Percentiles rank a stretch among this genome's conserved stretches.
phyloP scores from a whole-genome alignment of 2,113 vertebrate genomes.

The Hoplias malabaricus region DNA sequence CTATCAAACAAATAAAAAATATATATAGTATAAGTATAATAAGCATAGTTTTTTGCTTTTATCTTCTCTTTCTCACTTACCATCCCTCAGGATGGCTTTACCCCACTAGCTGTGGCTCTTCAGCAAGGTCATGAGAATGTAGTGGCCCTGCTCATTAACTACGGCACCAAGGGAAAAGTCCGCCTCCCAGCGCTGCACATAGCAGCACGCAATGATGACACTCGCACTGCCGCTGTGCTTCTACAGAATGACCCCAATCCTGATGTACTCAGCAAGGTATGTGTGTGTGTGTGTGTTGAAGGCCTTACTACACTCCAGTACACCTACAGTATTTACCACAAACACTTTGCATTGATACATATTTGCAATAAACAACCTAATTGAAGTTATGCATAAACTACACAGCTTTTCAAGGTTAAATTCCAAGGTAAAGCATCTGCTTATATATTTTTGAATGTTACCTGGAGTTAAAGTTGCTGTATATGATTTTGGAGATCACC shows the following conservation, averaged over 20 bases:
- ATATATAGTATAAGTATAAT: no score
- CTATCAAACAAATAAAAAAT: background rate
- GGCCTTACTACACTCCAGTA: background rate
- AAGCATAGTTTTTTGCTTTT: background rate
- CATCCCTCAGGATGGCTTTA: slow-evolving; percentile 88
- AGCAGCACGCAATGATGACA: slow-evolving; percentile 95
- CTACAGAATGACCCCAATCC: slow-evolving; percentile 96
- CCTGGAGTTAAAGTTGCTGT: no score
- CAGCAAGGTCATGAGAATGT: slow-evolving; percentile 98
- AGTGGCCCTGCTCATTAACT: slow-evolving; percentile 96
- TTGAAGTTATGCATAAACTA: no score
- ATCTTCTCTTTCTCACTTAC: slow-evolving; percentile 4
- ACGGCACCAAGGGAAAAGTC: slow-evolving; percentile 94
- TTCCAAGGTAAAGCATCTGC: no score
- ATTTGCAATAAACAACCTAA: no score
- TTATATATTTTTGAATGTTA: no score
- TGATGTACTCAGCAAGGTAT: slow-evolving; percentile 97
- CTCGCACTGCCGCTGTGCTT: slow-evolving; percentile 90
- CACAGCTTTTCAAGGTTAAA: no score
- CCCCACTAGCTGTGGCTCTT: slow-evolving; percentile 92
- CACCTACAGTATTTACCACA: no score
- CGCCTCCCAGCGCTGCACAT: slow-evolving; percentile 96
- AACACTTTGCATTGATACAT: no score
- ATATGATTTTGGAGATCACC: no score
- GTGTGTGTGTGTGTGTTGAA: slow-evolving; percentile 10